These are phyloP conservation scores for Pithecia hirsuta DNA, from an alignment of 2,797 vertebrate genomes.

Conservation along the genomic window DNA sequence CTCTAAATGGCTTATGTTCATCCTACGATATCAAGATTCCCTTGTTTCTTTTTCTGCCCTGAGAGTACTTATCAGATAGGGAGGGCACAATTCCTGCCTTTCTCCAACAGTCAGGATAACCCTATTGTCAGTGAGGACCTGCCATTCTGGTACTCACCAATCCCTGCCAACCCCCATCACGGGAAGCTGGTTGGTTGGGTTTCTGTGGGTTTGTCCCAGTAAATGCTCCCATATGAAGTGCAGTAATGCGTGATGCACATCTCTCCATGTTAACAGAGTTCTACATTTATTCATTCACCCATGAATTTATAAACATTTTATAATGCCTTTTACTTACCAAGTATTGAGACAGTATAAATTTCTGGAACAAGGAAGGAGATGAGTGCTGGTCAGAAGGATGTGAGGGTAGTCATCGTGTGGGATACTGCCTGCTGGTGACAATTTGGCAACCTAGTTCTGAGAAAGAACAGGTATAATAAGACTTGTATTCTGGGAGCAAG, in stretches of 20 bases:
- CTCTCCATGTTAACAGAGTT: no score
- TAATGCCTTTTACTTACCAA: slow-evolving; percentile 5
- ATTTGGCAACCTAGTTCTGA: neutral
- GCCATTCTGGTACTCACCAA: neutral
- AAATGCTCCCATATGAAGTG: neutral
- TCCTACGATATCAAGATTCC: neutral
- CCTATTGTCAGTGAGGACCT: neutral
- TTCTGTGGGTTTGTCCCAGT: neutral
- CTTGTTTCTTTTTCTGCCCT: neutral
- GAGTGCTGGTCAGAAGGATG: neutral
- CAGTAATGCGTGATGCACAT: neutral
- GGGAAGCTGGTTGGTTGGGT: neutral
- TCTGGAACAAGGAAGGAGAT: neutral
- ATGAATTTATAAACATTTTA: neutral
- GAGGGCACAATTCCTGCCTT: neutral
- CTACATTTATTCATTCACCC: neutral
- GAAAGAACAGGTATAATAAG: neutral
- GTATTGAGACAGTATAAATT: neutral
- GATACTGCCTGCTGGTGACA: neutral
- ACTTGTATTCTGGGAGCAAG: neutral
- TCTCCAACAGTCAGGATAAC: neutral
- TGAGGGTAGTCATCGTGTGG: neutral
- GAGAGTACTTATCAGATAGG: neutral
- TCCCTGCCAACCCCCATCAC: neutral
- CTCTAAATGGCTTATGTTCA: neutral